Conservation (phyloP, 2,888 invertebrate genomes). For the Galeopsomyia nigrocyanea region DNA sequence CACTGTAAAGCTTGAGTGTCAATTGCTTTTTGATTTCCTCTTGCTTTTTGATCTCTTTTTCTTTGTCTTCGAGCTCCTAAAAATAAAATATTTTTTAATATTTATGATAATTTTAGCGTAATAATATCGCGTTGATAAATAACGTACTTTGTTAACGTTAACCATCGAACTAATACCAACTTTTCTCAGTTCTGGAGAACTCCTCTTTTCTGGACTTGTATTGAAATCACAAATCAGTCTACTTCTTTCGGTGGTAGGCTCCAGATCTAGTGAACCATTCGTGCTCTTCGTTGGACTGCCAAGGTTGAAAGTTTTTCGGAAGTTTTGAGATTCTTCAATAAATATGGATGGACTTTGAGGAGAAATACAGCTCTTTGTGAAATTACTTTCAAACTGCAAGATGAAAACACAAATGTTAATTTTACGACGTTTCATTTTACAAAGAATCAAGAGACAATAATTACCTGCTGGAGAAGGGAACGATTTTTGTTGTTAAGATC, state of each 20-base stretch:
- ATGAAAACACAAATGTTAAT: constrained; percentile 32
- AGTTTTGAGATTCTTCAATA: constrained; percentile 55
- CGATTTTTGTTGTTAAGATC: constrained; percentile 69
- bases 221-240: constrained; percentile 42
- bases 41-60: constrained; percentile 57
- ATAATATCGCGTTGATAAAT: not conserved
- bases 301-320: constrained; percentile 50
- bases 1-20: constrained; percentile 59
- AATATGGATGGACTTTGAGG: constrained; percentile 59
- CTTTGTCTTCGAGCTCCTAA: constrained; percentile 62
- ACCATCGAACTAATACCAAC: constrained; percentile 49
- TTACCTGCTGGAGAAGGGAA: constrained; percentile 62
- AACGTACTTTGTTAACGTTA: not conserved
- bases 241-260: constrained; percentile 55
- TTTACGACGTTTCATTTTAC: not conserved
- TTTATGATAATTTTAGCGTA: too few relatives aligned
- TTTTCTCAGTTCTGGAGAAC: constrained; percentile 55
- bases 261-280: constrained; percentile 57
- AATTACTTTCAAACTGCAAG: constrained; percentile 61
- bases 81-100: constrained; percentile 2
- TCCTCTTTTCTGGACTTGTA: constrained; percentile 47
- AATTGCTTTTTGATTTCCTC: constrained; percentile 64
- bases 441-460: constrained; percentile 18
- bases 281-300: constrained; percentile 54
- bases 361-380: constrained; percentile 57